Evolutionary conservation across 2,888 invertebrate genomes (phyloP), one percentile per base, ranked within the genome.

Genomic region (Ecdyonurus torrentis): DNA sequence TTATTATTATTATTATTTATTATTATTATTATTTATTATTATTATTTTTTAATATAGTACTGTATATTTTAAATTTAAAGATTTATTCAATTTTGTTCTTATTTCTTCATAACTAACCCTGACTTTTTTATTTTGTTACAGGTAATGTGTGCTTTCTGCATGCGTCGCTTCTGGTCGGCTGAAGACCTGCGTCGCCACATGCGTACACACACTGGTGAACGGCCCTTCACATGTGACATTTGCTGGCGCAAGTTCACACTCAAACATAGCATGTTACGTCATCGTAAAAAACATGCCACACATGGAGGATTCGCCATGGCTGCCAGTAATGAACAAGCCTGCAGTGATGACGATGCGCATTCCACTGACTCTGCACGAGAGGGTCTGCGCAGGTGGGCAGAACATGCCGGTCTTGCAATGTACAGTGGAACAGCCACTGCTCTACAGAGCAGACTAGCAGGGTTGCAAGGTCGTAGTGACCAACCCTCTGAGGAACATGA

Each of bases 191-290:
- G 94, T 0, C 83, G 94, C 0, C 96, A 96, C 75, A 94, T 95
- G 91, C 79, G 93, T 22, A 94, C 93, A 0, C 95, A 96, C 73
- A 90, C 91, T 0, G 93, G 93, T 0, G 94, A 94, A 72, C 78
- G 93, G 1, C 94, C 94, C 0, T 95, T 93, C 74, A 89, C 89
- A 64, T 95, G 94, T 72, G 91, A 92, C 74, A 85, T 92, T 58
- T 95, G 95, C 74, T 77, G 87, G 52, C 81, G 93, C 3, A 83
- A 89, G 66, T 95, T 95, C 76, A 94, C 94, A 0, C 77, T 95
- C 59, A 95, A 95, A 71, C 94, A 95, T 78, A 91, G 91, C 75
- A 94, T 95, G 94, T 79, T 94, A 68, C 83, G 94, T 0, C 94
- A 95, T 73, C 82, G 91, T 69, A 92, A 93, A 77, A 94, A 93